A percentile compares a stretch with the other conserved stretches of the same genome.
These are phyloP conservation scores for Mythimna albipuncta DNA, from an alignment of 2,888 invertebrate genomes.

Conservation along the genomic window DNA sequence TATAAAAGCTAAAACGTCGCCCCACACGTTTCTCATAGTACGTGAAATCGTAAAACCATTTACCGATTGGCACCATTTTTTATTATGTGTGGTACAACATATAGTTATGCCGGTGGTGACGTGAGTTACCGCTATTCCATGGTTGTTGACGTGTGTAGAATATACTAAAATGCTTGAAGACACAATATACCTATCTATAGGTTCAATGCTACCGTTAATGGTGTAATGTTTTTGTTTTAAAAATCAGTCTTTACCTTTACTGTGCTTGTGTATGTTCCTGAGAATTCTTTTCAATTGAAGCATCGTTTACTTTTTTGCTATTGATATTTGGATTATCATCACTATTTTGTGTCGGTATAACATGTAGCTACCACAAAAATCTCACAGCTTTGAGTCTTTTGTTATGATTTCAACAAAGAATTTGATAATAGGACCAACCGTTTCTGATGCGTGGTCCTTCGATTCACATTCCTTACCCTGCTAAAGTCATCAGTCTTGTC, in stretches of 20 bases:
- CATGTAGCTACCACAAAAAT: too few species aligned
- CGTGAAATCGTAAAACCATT: slow-evolving; percentile 47
- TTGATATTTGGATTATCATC: neutral
- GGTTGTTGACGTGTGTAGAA: slow-evolving; percentile 42
- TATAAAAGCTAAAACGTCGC: slow-evolving; percentile 17
- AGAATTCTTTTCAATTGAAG: neutral
- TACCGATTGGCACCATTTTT: slow-evolving; percentile 50
- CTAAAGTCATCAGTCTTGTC: slow-evolving; percentile 1
- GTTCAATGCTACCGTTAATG: slow-evolving; percentile 8
- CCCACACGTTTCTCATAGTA: slow-evolving; percentile 13
- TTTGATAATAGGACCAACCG: neutral
- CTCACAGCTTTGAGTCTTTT: neutral
- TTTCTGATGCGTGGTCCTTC: slow-evolving; percentile 9
- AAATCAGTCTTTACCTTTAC: neutral
- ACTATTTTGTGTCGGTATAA: neutral
- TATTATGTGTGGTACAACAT: slow-evolving; percentile 35
- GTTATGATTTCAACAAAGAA: neutral
- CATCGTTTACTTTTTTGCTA: neutral
- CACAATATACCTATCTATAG: neutral
- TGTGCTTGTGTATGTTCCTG: neutral
- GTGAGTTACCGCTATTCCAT: slow-evolving; percentile 49
- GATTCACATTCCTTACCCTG: neutral
- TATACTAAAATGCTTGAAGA: slow-evolving; percentile 44
- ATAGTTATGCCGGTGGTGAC: slow-evolving; percentile 53
- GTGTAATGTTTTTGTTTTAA: slow-evolving; percentile 17